phyloP scores from a whole-genome alignment of 2,888 invertebrate genomes.

The Dicyrtomina minuta region DNA sequence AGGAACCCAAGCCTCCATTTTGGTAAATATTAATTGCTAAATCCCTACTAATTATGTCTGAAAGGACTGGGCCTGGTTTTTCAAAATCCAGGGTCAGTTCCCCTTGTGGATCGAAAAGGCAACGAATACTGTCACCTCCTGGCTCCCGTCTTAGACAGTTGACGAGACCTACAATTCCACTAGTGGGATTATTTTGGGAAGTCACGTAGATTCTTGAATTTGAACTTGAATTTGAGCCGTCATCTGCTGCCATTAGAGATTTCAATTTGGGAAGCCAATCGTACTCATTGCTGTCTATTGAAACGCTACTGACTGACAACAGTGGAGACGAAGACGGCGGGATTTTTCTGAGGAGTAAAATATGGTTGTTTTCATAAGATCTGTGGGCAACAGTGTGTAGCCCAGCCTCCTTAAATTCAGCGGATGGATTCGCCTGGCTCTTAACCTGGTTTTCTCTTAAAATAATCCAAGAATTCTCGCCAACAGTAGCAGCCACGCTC shows the following conservation, averaged over 20 bases:
- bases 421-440: too few relatives aligned
- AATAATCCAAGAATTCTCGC: background rate
- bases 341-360: slow-evolving; percentile 12
- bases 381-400: background rate
- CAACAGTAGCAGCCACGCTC: too few relatives aligned
- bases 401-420: too few relatives aligned
- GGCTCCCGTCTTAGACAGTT: slow-evolving; percentile 87
- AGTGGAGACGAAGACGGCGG: background rate
- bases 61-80: background rate
- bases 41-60: background rate
- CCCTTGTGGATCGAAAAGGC: slow-evolving; percentile 56
- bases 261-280: slow-evolving; percentile 80
- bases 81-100: slow-evolving; percentile 62
- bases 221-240: slow-evolving; percentile 32
- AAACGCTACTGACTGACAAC: background rate
- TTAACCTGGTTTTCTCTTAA: background rate
- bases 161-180: slow-evolving; percentile 83
- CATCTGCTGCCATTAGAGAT: slow-evolving; percentile 68
- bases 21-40: background rate
- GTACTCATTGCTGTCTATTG: slow-evolving; percentile 58
- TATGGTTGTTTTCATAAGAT: background rate
- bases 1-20: slow-evolving; percentile 63
- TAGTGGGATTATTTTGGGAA: slow-evolving; percentile 65
- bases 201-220: slow-evolving; percentile 2
- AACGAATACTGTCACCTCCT: slow-evolving; percentile 71